Evolutionary conservation across 2,113 vertebrate genomes (phyloP).

Genomic region (Dipodomys ordii): DNA sequence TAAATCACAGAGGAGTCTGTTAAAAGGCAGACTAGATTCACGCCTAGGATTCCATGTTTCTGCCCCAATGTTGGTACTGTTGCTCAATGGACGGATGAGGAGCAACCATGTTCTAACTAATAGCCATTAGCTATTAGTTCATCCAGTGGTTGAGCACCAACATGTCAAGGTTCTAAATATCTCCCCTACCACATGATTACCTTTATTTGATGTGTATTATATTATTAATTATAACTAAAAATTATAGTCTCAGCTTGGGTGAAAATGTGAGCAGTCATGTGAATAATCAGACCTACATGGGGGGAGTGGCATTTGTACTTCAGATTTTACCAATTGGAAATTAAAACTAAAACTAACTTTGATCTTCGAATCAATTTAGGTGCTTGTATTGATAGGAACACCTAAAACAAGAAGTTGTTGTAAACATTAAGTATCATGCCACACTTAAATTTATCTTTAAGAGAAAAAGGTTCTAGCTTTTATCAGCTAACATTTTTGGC

Average conservation of each 20-base stretch:
- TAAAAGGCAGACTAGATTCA: not conserved
- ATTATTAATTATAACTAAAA: slow-evolving; percentile 65
- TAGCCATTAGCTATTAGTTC: not conserved
- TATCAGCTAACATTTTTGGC: not conserved
- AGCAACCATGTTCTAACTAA: not conserved
- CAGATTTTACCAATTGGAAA: slow-evolving; percentile 37
- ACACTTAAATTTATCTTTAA: slow-evolving; percentile 26
- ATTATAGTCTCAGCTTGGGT: slow-evolving; percentile 48
- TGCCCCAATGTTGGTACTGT: not conserved
- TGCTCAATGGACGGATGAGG: not conserved
- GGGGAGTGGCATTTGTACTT: slow-evolving; percentile 10
- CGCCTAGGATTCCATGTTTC: not conserved
- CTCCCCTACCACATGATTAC: slow-evolving; percentile 11
- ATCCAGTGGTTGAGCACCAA: not conserved
- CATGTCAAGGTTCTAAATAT: slow-evolving; percentile 1
- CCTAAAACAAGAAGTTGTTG: slow-evolving; percentile 3
- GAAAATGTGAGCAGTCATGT: slow-evolving; percentile 43
- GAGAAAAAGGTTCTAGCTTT: slow-evolving; percentile 47
- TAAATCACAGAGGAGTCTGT: not conserved
- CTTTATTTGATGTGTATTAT: slow-evolving; percentile 53
- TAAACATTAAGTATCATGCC: slow-evolving; percentile 41
- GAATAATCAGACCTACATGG: slow-evolving; percentile 33
- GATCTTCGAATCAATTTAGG: not conserved
- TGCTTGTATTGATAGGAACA: slow-evolving; percentile 55
- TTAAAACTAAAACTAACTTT: slow-evolving; percentile 49